A percentile compares a stretch with the other conserved stretches of the same genome.
Evolutionary conservation across 2,888 invertebrate genomes (phyloP).

Genomic region (Gasteruption jaculator): DNA sequence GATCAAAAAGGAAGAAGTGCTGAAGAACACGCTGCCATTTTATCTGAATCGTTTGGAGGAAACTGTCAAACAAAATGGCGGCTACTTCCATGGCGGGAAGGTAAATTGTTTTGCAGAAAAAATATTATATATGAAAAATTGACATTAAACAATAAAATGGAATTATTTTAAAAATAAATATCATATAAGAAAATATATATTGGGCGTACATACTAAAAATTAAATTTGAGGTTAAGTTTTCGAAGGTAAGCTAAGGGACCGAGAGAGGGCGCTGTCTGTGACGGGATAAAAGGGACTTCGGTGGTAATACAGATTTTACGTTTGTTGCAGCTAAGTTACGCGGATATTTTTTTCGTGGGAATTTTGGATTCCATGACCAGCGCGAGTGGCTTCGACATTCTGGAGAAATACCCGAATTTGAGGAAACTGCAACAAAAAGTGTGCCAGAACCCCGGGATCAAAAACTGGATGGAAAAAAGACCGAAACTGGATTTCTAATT

Average conservation of each 20-base stretch:
- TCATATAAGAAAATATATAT: no score
- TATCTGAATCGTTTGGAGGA: slow-evolving; percentile 36
- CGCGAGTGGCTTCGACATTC: slow-evolving; percentile 31
- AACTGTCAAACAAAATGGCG: slow-evolving; percentile 32
- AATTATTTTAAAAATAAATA: no score
- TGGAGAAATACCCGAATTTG: slow-evolving; percentile 31
- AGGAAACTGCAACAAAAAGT: slow-evolving; percentile 34
- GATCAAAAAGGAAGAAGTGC: slow-evolving; percentile 31
- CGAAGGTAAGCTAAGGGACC: no score
- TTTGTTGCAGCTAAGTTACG: slow-evolving; percentile 39
- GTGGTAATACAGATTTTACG: slow-evolving; percentile 7
- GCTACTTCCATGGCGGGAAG: slow-evolving; percentile 39
- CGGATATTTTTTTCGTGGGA: slow-evolving; percentile 40
- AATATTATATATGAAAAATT: no score
- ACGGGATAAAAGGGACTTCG: no score
- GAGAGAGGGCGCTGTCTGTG: no score
- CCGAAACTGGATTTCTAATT: slow-evolving; percentile 30
- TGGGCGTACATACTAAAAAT: no score
- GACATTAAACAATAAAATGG: no score
- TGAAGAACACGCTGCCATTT: slow-evolving; percentile 33
- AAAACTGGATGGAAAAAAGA: slow-evolving; percentile 32
- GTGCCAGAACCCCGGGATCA: slow-evolving; percentile 29
- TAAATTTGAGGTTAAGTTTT: no score
- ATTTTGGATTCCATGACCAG: slow-evolving; percentile 33
- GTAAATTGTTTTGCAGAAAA: no score